A percentile compares a stretch with the other conserved stretches of the same genome.
phyloP scores from a whole-genome alignment of 1,140 invertebrate species.

The Nephila pilipes region DNA sequence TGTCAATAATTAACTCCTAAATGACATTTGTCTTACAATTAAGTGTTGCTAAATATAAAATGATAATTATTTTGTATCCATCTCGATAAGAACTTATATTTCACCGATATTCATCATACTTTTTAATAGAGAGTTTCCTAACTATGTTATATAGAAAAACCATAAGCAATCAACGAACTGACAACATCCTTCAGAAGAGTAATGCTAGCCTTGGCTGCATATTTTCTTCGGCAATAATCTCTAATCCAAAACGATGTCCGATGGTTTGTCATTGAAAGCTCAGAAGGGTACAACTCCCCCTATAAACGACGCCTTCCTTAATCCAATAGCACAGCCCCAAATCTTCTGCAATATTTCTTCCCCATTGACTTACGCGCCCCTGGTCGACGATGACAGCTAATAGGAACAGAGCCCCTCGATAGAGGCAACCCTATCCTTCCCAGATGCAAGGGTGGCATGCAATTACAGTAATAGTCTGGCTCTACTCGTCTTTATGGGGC shows the following conservation, averaged over 20 bases:
- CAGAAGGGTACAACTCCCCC: not conserved
- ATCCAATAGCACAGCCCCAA: slow-evolving; percentile 58
- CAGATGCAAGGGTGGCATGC: not conserved
- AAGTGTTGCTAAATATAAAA: too few relatives aligned
- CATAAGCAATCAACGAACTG: too few relatives aligned
- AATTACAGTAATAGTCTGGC: slow-evolving; percentile 46
- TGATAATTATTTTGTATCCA: too few relatives aligned
- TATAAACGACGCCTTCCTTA: slow-evolving; percentile 16
- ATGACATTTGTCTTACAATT: too few relatives aligned
- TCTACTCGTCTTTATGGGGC: not conserved
- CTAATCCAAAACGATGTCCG: slow-evolving; percentile 38
- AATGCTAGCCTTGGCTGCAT: not conserved
- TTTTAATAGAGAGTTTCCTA: too few relatives aligned
- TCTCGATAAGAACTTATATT: too few relatives aligned
- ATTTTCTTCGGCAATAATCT: not conserved
- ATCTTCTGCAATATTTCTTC: slow-evolving; percentile 66
- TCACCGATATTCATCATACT: too few relatives aligned
- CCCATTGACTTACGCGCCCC: slow-evolving; percentile 60
- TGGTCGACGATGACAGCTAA: slow-evolving; percentile 53
- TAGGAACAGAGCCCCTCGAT: not conserved
- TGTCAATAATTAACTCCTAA: too few relatives aligned
- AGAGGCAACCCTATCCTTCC: slow-evolving; percentile 7
- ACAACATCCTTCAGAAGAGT: too few relatives aligned
- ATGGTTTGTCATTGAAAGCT: slow-evolving; percentile 55
- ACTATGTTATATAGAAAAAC: too few relatives aligned